phyloP scores from a whole-genome alignment of 1,140 invertebrate species.

The Sminthurinus signatus region DNA sequence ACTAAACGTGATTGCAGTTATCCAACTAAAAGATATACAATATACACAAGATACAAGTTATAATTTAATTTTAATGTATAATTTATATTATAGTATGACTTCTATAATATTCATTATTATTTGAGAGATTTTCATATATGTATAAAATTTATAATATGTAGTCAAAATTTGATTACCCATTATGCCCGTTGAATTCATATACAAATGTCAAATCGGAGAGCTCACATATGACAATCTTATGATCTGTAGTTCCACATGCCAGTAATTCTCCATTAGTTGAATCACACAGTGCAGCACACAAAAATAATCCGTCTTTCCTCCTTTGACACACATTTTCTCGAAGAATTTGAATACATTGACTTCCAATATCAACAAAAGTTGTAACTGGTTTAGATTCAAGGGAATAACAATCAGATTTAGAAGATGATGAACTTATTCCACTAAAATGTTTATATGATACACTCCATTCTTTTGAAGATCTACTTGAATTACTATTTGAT shows the following conservation, averaged over 20 bases:
- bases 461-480: not conserved
- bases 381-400: not conserved
- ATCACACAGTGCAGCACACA: conserved; percentile 23
- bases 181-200: too few relatives aligned
- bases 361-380: conserved; percentile 21
- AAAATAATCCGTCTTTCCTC: conserved; percentile 16
- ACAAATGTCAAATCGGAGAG: conserved; percentile 15
- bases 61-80: too few relatives aligned
- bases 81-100: too few relatives aligned
- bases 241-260: conserved; percentile 36
- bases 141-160: too few relatives aligned
- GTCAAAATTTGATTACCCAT: too few relatives aligned
- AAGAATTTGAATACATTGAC: conserved; percentile 12
- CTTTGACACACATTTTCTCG: conserved; percentile 23
- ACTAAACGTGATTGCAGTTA: too few relatives aligned
- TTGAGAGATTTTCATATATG: too few relatives aligned
- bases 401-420: conserved; percentile 14
- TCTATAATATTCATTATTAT: too few relatives aligned
- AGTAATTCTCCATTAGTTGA: conserved; percentile 20
- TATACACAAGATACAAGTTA: too few relatives aligned
- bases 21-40: too few relatives aligned
- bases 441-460: conserved; percentile 4
- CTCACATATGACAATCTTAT: conserved; percentile 30
- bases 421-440: conserved; percentile 14
- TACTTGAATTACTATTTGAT: too few relatives aligned